A percentile compares a stretch with the other conserved stretches of the same genome.
phyloP scores from a whole-genome alignment of 2,888 invertebrate genomes.

The Polydrusus cervinus region DNA sequence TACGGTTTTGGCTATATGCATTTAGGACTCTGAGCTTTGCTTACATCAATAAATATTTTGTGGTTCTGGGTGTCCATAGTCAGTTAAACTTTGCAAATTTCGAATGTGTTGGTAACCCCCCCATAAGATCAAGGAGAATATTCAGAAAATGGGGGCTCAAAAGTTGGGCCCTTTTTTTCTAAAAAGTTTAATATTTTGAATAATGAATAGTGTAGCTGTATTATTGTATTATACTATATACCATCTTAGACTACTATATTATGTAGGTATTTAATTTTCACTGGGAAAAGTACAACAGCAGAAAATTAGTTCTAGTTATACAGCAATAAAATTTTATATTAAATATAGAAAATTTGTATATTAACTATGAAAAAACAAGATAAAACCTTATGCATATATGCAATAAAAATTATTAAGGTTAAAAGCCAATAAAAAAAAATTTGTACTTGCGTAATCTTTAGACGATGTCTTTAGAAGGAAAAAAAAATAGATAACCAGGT shows the following conservation, averaged over 20 bases:
- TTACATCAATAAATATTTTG: slow-evolving; percentile 34
- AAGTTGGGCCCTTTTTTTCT: slow-evolving; percentile 37
- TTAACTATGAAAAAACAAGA: no score
- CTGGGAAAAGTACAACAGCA: no score
- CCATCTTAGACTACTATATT: background rate
- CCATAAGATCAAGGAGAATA: background rate
- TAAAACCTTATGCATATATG: no score
- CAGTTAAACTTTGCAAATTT: slow-evolving; percentile 26
- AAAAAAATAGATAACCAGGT: no score
- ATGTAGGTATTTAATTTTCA: no score
- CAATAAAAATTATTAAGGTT: no score
- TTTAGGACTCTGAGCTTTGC: slow-evolving; percentile 27
- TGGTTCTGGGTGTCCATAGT: slow-evolving; percentile 30
- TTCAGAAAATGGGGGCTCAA: slow-evolving; percentile 39
- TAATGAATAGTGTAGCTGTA: background rate
- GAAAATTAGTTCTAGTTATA: no score
- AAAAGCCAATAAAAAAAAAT: no score
- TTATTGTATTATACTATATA: background rate
- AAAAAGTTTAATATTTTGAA: slow-evolving; percentile 21
- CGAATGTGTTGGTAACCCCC: slow-evolving; percentile 24
- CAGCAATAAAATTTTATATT: no score
- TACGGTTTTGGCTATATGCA: slow-evolving; percentile 26
- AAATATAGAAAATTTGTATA: no score
- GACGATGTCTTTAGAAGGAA: no score
- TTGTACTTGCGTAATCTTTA: no score